Percentiles rank a stretch among this genome's conserved stretches.
Conservation (phyloP, 2,113 vertebrate genomes). For the Lanius collurio region DNA sequence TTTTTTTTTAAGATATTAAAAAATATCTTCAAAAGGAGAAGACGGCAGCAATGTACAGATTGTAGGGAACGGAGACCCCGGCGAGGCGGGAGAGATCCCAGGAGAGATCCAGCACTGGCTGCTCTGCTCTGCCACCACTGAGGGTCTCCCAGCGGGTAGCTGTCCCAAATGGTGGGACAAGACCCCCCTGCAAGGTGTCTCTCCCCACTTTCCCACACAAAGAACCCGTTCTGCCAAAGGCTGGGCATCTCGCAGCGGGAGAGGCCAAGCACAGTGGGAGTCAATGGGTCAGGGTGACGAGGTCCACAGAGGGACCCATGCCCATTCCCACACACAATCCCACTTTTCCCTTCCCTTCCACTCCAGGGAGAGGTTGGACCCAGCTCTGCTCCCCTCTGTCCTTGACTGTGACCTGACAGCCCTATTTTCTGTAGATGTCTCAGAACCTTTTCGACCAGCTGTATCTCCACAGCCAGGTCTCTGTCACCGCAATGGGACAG, state of each 20-base stretch:
- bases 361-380: not conserved
- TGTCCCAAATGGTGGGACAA: not conserved
- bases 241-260: not conserved
- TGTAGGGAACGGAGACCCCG: slow-evolving; percentile 8
- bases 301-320: not conserved
- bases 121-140: not conserved
- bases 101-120: not conserved
- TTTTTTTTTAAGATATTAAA: slow-evolving; percentile 66
- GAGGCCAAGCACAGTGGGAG: not conserved
- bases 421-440: not conserved
- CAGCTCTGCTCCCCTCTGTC: not conserved
- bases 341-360: not conserved
- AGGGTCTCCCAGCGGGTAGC: not conserved
- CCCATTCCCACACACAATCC: not conserved
- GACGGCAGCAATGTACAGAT: slow-evolving; percentile 37
- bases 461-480: accelerated
- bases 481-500: not conserved
- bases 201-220: not conserved
- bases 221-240: not conserved
- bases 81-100: not conserved
- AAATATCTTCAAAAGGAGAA: slow-evolving; percentile 77
- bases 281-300: accelerated
- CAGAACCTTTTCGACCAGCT: not conserved
- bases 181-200: no score
- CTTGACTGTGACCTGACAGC: not conserved